Conservation (phyloP, 2,113 vertebrate species). For the Sander vitreus region DNA sequence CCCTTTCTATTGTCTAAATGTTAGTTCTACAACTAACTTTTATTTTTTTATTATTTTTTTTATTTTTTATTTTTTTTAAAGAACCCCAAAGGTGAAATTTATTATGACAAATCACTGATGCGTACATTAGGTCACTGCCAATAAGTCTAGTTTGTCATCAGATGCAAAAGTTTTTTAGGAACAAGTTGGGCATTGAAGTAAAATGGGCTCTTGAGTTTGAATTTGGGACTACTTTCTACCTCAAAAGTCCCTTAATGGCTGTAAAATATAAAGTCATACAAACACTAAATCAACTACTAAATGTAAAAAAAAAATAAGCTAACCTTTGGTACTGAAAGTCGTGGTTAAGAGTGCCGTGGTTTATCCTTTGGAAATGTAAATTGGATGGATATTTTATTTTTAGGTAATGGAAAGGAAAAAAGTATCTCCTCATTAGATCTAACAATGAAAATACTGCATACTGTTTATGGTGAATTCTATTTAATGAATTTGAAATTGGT, state of each 20-base stretch:
- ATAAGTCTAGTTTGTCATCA: not conserved
- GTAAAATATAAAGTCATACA: not conserved
- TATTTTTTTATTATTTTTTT: no score
- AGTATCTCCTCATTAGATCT: not conserved
- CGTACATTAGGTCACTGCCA: not conserved
- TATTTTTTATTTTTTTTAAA: not conserved
- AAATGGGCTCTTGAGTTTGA: not conserved
- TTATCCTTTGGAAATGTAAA: constrained; percentile 32
- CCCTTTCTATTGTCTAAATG: not conserved
- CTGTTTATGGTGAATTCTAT: not conserved
- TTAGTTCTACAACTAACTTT: not conserved
- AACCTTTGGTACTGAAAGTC: not conserved
- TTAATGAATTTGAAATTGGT: constrained; percentile 1
- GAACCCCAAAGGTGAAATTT: not conserved
- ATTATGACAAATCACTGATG: not conserved
- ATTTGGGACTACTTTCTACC: not conserved
- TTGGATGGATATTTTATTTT: not conserved
- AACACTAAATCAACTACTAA: not conserved
- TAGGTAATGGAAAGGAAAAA: not conserved
- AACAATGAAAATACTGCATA: not conserved
- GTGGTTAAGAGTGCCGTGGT: not conserved
- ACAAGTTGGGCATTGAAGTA: not conserved
- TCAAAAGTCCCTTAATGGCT: not conserved
- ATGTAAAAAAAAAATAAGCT: not conserved
- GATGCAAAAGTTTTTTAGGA: not conserved